Evolutionary conservation across 2,888 invertebrate species (phyloP).

Genomic region (Isotomurus palustris): DNA sequence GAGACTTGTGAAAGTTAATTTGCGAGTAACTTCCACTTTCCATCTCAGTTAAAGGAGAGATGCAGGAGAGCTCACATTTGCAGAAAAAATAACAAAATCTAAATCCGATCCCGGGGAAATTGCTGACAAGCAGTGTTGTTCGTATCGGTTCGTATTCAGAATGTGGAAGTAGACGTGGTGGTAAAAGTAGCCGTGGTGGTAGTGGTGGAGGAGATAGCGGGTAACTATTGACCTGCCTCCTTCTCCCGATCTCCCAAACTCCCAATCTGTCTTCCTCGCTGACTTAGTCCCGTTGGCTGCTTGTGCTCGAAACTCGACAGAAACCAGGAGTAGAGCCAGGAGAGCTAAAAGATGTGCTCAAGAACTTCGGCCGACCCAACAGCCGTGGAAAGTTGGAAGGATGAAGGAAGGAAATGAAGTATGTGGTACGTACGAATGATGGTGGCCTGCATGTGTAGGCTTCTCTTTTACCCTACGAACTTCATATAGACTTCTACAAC

Average conservation of each 20-base stretch:
- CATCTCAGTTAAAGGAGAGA: no score
- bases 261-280: constrained; percentile 12
- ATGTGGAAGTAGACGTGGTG: not conserved
- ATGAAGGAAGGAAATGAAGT: no score
- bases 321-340: constrained; percentile 13
- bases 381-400: no score
- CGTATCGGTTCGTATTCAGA: no score
- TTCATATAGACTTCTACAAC: no score
- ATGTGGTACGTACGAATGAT: no score
- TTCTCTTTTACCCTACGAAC: no score
- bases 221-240: constrained; percentile 8
- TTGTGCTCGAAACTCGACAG: constrained; percentile 5
- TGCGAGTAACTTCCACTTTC: not conserved
- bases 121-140: not conserved
- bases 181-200: not conserved
- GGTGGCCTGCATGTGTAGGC: no score
- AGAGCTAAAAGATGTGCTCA: constrained; percentile 3
- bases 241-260: no score
- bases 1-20: not conserved
- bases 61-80: no score
- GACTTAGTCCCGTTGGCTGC: not conserved
- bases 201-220: constrained; percentile 10
- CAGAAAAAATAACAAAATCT: constrained; percentile 7
- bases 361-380: no score
- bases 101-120: constrained; percentile 2